Evolutionary conservation across 2,113 vertebrate genomes (phyloP).

Genomic region (Hemiprocne comata): DNA sequence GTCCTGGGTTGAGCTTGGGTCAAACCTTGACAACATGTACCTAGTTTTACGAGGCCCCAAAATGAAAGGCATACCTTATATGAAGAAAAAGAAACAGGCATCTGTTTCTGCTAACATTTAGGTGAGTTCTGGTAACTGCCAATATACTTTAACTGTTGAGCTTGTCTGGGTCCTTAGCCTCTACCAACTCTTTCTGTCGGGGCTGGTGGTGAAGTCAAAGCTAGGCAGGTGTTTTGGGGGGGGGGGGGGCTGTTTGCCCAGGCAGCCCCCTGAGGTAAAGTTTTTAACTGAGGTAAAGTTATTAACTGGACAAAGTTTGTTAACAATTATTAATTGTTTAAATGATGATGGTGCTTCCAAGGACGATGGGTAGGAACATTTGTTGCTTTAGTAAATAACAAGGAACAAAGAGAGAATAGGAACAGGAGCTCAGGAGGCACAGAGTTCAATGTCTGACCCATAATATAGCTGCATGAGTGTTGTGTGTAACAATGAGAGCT

Average conservation of each 20-base stretch:
- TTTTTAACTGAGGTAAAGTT: too few species aligned
- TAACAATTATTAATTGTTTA: background rate
- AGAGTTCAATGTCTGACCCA: background rate
- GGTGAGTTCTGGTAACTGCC: background rate
- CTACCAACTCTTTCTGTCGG: background rate
- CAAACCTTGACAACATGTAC: too few species aligned
- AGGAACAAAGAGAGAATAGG: background rate
- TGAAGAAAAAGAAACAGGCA: background rate
- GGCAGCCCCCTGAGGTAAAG: too few species aligned
- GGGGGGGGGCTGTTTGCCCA: background rate
- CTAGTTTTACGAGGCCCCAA: fast-evolving
- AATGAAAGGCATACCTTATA: background rate
- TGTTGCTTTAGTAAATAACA: background rate
- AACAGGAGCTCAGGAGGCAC: background rate
- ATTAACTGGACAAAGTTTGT: background rate
- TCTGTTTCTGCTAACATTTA: too few species aligned
- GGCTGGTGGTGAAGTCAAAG: background rate
- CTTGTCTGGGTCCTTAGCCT: background rate
- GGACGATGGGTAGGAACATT: background rate
- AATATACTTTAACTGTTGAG: background rate
- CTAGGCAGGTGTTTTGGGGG: fast-evolving
- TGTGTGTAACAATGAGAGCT: background rate
- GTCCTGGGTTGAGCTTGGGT: too few species aligned
- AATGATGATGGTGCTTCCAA: background rate
- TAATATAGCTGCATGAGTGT: background rate